These are phyloP conservation scores for Puffinus mauretanicus DNA, from an alignment of 2,113 vertebrate genomes.

Conservation along the genomic window DNA sequence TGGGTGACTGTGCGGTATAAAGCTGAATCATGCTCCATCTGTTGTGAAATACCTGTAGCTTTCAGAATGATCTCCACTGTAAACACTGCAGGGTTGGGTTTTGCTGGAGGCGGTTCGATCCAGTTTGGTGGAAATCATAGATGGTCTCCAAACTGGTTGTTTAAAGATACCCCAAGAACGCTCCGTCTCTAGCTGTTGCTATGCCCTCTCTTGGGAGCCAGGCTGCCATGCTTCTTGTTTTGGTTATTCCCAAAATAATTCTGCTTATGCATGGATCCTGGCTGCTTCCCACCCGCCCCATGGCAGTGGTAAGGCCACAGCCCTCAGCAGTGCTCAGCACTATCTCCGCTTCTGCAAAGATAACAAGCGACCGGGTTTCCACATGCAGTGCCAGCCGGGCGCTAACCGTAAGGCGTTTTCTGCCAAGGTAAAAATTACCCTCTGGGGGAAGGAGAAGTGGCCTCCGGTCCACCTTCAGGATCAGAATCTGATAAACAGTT, in stretches of 20 bases:
- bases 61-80: background rate
- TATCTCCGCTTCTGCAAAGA: background rate
- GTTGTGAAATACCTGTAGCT: background rate
- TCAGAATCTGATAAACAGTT: slow-evolving; percentile 53
- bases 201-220: accelerated
- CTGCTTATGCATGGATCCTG: background rate
- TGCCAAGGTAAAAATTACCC: background rate
- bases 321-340: background rate
- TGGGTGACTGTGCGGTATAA: background rate
- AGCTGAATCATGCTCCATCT: background rate
- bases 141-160: background rate
- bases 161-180: background rate
- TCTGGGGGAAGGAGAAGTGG: background rate
- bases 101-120: background rate
- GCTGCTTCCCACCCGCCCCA: background rate
- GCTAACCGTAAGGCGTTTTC: background rate
- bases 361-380: background rate
- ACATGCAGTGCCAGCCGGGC: accelerated
- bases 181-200: accelerated
- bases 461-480: slow-evolving; percentile 31
- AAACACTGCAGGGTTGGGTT: background rate
- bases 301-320: background rate
- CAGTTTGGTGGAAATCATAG: background rate
- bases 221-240: background rate
- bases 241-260: background rate